Percentiles rank a stretch among this genome's conserved stretches.
These are phyloP conservation scores for Gobio occitaniae DNA, from an alignment of 2,797 vertebrate species.

Conservation along the genomic window DNA sequence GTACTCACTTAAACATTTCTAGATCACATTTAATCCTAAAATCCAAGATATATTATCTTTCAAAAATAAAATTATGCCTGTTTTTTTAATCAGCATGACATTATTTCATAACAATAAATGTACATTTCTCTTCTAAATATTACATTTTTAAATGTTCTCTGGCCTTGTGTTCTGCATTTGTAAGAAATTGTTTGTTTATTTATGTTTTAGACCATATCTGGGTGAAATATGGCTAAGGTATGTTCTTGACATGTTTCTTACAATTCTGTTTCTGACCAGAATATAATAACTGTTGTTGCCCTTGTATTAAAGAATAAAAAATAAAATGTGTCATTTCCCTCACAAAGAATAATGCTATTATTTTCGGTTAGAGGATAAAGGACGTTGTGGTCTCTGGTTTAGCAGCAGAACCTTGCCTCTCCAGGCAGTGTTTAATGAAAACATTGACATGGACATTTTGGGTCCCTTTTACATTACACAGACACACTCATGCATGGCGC, in stretches of 20 bases:
- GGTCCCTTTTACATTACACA: conserved; percentile 89
- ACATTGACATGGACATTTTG: conserved; percentile 87
- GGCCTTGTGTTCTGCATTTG: background rate
- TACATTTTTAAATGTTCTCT: background rate
- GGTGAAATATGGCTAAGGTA: background rate
- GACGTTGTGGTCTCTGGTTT: conserved; percentile 75
- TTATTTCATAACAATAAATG: background rate
- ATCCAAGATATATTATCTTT: background rate
- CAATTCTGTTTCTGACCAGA: background rate
- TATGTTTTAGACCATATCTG: background rate
- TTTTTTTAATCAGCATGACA: background rate
- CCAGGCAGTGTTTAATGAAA: conserved; percentile 86
- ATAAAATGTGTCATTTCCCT: background rate
- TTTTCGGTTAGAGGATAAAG: conserved; percentile 42
- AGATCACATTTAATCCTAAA: background rate
- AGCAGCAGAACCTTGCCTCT: conserved; percentile 76
- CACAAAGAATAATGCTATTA: conserved; percentile 45
- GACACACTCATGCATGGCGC: conserved; percentile 98
- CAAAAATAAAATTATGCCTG: background rate
- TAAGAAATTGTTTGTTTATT: background rate
- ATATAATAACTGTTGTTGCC: background rate
- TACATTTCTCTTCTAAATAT: background rate
- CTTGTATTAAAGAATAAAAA: conserved; percentile 34
- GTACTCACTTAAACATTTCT: background rate
- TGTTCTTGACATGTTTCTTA: background rate